Conservation (phyloP, 2,888 invertebrate species). For the Plagiodera versicolora region DNA sequence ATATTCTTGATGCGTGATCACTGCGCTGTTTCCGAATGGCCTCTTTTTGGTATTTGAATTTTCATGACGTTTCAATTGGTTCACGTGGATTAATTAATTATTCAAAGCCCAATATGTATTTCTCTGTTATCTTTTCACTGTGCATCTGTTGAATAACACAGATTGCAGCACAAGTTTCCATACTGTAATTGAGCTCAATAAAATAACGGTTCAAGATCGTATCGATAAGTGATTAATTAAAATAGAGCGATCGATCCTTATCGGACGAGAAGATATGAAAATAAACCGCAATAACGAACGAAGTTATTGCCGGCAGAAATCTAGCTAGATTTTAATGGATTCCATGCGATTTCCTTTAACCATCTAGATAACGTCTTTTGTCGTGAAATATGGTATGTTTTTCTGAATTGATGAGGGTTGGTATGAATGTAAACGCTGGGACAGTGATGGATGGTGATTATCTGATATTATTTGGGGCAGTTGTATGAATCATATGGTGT, state of each 20-base stretch:
- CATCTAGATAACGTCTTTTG: slow-evolving; percentile 17
- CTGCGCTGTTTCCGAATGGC: too few relatives aligned
- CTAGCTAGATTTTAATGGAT: slow-evolving; percentile 19
- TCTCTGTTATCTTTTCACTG: slow-evolving; percentile 14
- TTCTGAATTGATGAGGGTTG: not conserved
- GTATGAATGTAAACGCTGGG: not conserved
- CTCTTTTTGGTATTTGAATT: too few relatives aligned
- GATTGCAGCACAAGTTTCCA: not conserved
- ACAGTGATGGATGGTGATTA: not conserved
- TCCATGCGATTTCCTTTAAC: slow-evolving; percentile 20
- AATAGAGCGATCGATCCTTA: not conserved
- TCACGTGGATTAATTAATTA: too few relatives aligned
- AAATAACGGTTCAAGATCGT: not conserved
- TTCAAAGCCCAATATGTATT: too few relatives aligned
- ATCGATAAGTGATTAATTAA: not conserved
- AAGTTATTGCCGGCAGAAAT: slow-evolving; percentile 24
- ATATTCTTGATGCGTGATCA: too few relatives aligned
- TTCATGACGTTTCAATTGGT: too few relatives aligned
- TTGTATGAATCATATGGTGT: not conserved
- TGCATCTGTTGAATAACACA: too few relatives aligned
- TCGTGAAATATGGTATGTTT: slow-evolving; percentile 7
- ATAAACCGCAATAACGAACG: not conserved
- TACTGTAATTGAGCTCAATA: not conserved
- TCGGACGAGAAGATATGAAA: not conserved
- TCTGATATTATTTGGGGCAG: not conserved